Evolutionary conservation across 2,888 invertebrate genomes (phyloP), one percentile per base, ranked within the genome.

Genomic region (Cheilosia grossa): DNA sequence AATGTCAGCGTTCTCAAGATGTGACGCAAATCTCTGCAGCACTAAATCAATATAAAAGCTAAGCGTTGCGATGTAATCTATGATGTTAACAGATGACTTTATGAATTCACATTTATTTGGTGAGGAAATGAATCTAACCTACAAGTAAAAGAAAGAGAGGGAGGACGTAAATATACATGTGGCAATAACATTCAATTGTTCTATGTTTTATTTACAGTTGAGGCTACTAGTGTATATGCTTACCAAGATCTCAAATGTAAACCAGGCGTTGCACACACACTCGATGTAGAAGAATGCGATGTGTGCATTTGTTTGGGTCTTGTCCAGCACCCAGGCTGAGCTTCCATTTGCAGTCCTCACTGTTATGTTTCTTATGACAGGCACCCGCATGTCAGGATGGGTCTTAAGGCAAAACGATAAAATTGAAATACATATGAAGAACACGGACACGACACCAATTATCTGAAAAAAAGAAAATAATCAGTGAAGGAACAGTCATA

Each of bases 401-500:
- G 99, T 99, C 94, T 99, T 99, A 91, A 99, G 95, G 94, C 99
- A 99, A 94, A 99, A 99, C 89, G 99, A 98, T 92, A 99, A 94
- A 92, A 99, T 99, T 88, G 99, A 99, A 88, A 99, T 97, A 93
- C 99, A 98, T 93, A 99, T 99, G 95, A 99, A 99, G 94, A 99
- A 99, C 91, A 99, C 98, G 88, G 99, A 99, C 92, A 99, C 95
- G 88, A 99, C 97, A 89, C 99, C 99, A 92, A 99, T 97, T 90
- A 98, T 96, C 99, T 99, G 96, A 3, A 86, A 72, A 19, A 19
- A 19, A 69, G 7, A 30, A 70, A 69, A 9, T 24, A 70, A 47
- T 2, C 6, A 5, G 13, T 7, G 37, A 15, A 33, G 19, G 17
- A 1, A 33, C 10, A 40, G 42, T 1, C 10, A 4, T 13, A 15